phyloP scores from a whole-genome alignment of 2,888 invertebrate genomes.

The Salpingus planirostris region DNA sequence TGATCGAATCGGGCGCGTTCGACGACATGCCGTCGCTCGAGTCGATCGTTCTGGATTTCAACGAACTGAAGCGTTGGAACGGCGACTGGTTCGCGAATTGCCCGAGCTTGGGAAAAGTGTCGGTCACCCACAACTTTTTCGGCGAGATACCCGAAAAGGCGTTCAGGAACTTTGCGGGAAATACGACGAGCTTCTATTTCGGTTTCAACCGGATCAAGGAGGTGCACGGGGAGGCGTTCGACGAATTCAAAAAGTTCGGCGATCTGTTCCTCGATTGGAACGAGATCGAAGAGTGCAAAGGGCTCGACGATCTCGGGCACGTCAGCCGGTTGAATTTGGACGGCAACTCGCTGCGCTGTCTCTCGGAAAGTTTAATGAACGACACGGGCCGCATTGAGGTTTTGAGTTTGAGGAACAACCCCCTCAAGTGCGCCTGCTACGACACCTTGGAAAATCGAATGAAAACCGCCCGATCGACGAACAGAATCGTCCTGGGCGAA shows the following conservation, averaged over 20 bases:
- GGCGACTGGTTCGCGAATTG: conserved; percentile 25
- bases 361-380: too few species aligned
- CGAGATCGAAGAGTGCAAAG: conserved; percentile 21
- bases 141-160: conserved; percentile 23
- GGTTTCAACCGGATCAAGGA: conserved; percentile 27
- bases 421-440: too few species aligned
- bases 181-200: conserved; percentile 17
- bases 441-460: too few species aligned
- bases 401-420: too few species aligned
- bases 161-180: conserved; percentile 17
- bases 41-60: conserved; percentile 24
- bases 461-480: too few species aligned
- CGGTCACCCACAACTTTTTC: conserved; percentile 26
- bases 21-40: conserved; percentile 24
- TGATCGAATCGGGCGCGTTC: conserved; percentile 24
- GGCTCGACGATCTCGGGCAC: conserved; percentile 9
- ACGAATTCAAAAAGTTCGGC: conserved; percentile 20
- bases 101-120: conserved; percentile 21
- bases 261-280: conserved; percentile 27
- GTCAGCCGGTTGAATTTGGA: conserved; percentile 17
- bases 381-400: too few species aligned
- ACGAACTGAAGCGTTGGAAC: conserved; percentile 24
- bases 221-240: conserved; percentile 23
- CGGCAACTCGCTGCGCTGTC: conserved; percentile 24
- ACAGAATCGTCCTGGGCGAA: too few species aligned